These are phyloP conservation scores for Phrynocephalus versicolor DNA, from an alignment of 2,113 vertebrate species.

Conservation along the genomic window DNA sequence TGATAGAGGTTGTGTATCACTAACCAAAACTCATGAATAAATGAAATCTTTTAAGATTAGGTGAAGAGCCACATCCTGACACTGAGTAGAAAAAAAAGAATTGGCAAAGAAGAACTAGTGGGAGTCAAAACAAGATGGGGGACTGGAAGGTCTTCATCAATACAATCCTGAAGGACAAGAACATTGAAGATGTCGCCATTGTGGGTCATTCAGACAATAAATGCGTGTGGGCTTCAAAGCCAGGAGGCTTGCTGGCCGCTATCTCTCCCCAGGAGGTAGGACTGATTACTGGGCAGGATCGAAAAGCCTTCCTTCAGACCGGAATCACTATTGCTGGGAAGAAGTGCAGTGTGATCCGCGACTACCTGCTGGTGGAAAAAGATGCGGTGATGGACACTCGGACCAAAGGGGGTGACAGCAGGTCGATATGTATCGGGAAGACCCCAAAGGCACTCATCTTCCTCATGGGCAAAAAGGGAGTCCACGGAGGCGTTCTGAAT, in stretches of 20 bases:
- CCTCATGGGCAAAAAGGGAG: constrained; percentile 63
- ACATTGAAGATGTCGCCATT: constrained; percentile 61
- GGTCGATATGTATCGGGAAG: constrained; percentile 60
- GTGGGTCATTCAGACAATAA: constrained; percentile 60
- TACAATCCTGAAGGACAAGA: constrained; percentile 63
- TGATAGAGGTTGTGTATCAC: not conserved
- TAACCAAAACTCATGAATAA: not conserved
- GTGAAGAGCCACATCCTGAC: not conserved
- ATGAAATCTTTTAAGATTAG: not conserved
- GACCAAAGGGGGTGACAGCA: constrained; percentile 61
- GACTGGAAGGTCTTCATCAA: constrained; percentile 67
- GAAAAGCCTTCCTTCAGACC: constrained; percentile 38
- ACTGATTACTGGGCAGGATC: constrained; percentile 59
- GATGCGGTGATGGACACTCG: constrained; percentile 57
- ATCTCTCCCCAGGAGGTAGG: constrained; percentile 64
- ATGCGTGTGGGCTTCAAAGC: constrained; percentile 52
- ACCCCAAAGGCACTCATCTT: constrained; percentile 63
- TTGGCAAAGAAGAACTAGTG: not conserved
- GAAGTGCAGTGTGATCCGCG: constrained; percentile 64
- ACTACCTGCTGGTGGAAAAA: constrained; percentile 59
- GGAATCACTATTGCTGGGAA: constrained; percentile 62
- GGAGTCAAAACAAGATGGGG: constrained; percentile 30
- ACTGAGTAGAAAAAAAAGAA: accelerated
- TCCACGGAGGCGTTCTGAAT: constrained; percentile 65
- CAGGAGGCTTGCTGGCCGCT: constrained; percentile 61